A percentile compares a stretch with the other conserved stretches of the same genome.
These are phyloP conservation scores for Globodera rostochiensis DNA, from an alignment of 1,140 invertebrate species.

Conservation along the genomic window DNA sequence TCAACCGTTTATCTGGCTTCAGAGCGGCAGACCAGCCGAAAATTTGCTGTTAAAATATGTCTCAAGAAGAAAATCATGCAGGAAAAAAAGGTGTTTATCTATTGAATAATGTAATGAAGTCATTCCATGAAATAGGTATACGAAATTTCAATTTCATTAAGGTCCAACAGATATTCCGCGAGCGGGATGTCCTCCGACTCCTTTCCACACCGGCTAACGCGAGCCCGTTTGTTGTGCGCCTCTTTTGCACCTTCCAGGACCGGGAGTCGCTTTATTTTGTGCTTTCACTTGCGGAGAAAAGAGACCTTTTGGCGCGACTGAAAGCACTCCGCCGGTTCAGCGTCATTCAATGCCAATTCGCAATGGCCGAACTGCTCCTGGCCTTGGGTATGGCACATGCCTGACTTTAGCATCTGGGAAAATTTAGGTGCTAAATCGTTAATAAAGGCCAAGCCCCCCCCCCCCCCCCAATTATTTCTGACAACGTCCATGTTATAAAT, in stretches of 20 bases:
- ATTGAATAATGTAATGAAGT: too few species aligned
- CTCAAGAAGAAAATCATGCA: slow-evolving; percentile 43
- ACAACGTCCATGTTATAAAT: too few species aligned
- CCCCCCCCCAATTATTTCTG: too few species aligned
- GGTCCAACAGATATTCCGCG: slow-evolving; percentile 49
- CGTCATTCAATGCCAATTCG: slow-evolving; percentile 34
- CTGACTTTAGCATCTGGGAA: too few species aligned
- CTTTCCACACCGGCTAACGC: slow-evolving; percentile 41
- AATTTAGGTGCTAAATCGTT: slow-evolving; percentile 19
- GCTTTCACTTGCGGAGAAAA: slow-evolving; percentile 32
- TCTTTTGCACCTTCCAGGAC: slow-evolving; percentile 52
- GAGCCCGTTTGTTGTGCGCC: slow-evolving; percentile 44
- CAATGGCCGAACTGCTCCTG: slow-evolving; percentile 34
- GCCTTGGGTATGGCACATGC: slow-evolving; percentile 32
- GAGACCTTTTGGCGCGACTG: slow-evolving; percentile 38
- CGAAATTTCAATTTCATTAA: slow-evolving; percentile 7
- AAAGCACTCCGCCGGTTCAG: slow-evolving; percentile 35
- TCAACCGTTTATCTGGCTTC: slow-evolving; percentile 49
- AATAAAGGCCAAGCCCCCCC: not conserved
- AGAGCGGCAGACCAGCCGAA: slow-evolving; percentile 22
- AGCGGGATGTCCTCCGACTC: slow-evolving; percentile 37
- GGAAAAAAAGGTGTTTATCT: slow-evolving; percentile 46
- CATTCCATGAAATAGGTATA: too few species aligned
- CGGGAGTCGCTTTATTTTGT: slow-evolving; percentile 50
- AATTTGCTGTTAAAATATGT: slow-evolving; percentile 50